Evolutionary conservation across 2,888 invertebrate species (phyloP), one percentile per base, ranked within the genome.

Genomic region (Schizotus pectinicornis): DNA sequence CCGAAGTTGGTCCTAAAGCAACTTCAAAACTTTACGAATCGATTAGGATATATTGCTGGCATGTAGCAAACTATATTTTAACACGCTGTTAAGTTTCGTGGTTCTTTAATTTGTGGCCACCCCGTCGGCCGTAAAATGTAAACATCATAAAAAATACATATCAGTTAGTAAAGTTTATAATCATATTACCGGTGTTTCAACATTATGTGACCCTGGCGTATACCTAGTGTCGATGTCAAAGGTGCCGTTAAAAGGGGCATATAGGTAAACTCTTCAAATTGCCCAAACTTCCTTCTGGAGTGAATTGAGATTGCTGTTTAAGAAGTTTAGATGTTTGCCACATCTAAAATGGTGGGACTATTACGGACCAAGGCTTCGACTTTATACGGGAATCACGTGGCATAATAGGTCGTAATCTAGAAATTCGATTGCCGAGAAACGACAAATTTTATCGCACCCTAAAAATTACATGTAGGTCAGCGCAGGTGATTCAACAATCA

Each of bases 121-220:
- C 36, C 59, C 30, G 32, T 32, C 32, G 60, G 33, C 47, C 42
- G 59, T 63, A 62, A 65, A 65, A 58, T 56, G 60, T 53, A 56
- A 63, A 56, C 55, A 46, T 64, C 60, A 65, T 63, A 63, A 65
- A 65, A 64, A 65, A 65, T 65, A 65, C 63, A 65, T 61, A 51
- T 56, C 53, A 64, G 63, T 65, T 65, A 65, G 56, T 52, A 62
- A 65, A 65, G 62, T 65, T 65, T 63, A 54, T 65, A 65, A 65
- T 63, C 59, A 62, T 60, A 65, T 65, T 62, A 65, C 63, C 54
- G 51, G 56, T 58, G 60, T 63, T 65, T 61, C 60, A 55, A 64
- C 62, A 65, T 62, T 65, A 65, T 64, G 62, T 60, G 58, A 63
- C 65, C 65, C 65, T 54, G 43, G 65, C 59, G 65, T 60, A 65